Evolutionary conservation across 2,113 vertebrate genomes (phyloP), one percentile per base, ranked within the genome.

Genomic region (Zootoca vivipara): DNA sequence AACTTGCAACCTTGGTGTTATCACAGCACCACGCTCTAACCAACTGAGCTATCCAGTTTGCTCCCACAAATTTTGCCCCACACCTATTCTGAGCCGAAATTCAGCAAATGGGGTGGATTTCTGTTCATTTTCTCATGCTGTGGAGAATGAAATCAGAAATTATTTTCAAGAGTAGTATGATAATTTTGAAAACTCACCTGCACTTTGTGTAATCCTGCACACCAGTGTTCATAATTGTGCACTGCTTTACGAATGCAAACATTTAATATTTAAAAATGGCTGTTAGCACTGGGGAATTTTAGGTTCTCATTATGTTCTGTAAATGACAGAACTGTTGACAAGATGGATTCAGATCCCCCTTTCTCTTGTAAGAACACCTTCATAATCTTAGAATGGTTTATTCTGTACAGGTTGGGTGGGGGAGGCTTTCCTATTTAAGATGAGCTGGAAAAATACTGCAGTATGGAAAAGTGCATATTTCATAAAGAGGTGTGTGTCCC

Each of bases 251-350:
- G 18, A 84, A 73, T 69, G 42, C 42, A 72, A 56, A 73, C 42
- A n/a, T 84, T 52, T 84, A 56, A 72, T 84, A 56, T 72, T 84
- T 84, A 56, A 35, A 84, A 73, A 52, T 84, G 42, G 28, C 18
- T 12, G 42, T 20, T 10, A 72, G 4, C 69, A 84, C 5, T 73
- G 67, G 69, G 20, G 12, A 70, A 30, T 42, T 67, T 16, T 46
- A 70, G 62, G 15, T 52, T 52, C 82, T 72, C 35, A n/a, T 62
- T 62, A 35, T 52, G 67, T 70, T 72, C 80, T 30, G 16, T 30
- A 40, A 67, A 67, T 67, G 22, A 40, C 42, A 70, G 8, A 84
- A 72, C 46, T n/a, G 82, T 84, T 84, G 30, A 73, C 20, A 24
- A 73, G 33, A 26, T 62, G 26, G 33, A 12, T 81, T 81, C 30